Conservation (phyloP, 2,113 vertebrate genomes). For the Xyliphius kryptos region DNA sequence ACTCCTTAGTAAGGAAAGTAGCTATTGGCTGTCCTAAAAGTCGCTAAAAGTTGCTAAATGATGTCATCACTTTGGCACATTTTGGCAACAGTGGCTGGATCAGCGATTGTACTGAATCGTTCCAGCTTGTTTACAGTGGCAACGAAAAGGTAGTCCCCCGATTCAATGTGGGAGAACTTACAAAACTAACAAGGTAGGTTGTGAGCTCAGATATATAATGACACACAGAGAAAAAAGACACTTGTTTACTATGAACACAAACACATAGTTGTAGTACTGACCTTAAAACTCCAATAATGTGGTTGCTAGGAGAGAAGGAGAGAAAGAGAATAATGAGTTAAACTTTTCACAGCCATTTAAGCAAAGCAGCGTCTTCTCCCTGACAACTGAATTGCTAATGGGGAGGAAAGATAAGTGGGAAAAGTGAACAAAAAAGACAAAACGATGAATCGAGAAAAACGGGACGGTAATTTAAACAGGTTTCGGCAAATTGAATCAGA, state of each 20-base stretch:
- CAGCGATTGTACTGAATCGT: no score
- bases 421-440: background rate
- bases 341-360: constrained; percentile 10
- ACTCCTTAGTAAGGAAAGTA: no score
- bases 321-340: constrained; percentile 20
- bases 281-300: constrained; percentile 94
- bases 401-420: constrained; percentile 8
- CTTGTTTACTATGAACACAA: background rate
- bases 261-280: constrained; percentile 61
- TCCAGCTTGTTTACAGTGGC: no score
- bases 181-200: no score
- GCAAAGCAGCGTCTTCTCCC: constrained; percentile 9
- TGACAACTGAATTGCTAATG: constrained; percentile 10
- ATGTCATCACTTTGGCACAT: no score
- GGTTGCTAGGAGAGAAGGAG: constrained; percentile 56
- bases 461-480: background rate
- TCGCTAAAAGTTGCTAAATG: no score
- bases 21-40: no score
- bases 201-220: no score
- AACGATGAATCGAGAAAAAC: background rate
- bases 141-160: no score
- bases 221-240: no score
- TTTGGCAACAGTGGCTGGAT: no score
- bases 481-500: background rate
- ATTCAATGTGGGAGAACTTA: no score